Evolutionary conservation across 2,113 vertebrate species (phyloP), one percentile per base, ranked within the genome.

Genomic region (Lanius ludovicianus): DNA sequence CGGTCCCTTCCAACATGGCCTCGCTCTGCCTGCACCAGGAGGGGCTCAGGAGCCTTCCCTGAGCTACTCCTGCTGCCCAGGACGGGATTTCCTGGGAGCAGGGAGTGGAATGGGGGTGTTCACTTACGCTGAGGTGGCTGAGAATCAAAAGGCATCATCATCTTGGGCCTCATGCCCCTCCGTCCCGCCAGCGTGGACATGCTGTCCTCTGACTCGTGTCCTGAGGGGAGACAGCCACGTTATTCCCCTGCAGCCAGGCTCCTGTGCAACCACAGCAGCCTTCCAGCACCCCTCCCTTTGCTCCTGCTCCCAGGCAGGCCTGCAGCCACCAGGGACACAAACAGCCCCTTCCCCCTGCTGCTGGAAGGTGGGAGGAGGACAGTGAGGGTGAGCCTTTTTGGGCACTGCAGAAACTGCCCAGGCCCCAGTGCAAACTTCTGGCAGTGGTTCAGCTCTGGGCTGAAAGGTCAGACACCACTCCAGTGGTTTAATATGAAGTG

Each of bases 81-180:
- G 23, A 39, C 0, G 12, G 63, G 28, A 62, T 62, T 78, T 70
- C 53, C 25, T 2, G 3, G 71, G 42, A 75, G 57, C 28, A 56
- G 46, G 7, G n/a, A 18, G 47, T 9, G 77, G 71, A 74, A 28
- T 59, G 56, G 49, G 23, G 63, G 50, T 76, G 78, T 41, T 95
- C 94, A 99, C 99, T 99, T 99, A 99, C 99, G 99, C 97, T 99
- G 99, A 95, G 99, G 99, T 7, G 99, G 99, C 85, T 99, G 99
- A n/a, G 99, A 98, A 93, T 99, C 99, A 98, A 99, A 99, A 71
- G 99, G 99, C 99, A 99, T 99, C 99, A 99, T 99, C 99, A 99
- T 99, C 98, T 99, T 99, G 97, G 99, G 99, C 96, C 99, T 99
- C 99, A 99, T 99, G 91, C 99, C 99, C 69, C 99, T 98, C 47